Percentiles rank a stretch among this genome's conserved stretches.
Evolutionary conservation across 2,113 vertebrate genomes (phyloP).

Genomic region (Antechinus stuartii): DNA sequence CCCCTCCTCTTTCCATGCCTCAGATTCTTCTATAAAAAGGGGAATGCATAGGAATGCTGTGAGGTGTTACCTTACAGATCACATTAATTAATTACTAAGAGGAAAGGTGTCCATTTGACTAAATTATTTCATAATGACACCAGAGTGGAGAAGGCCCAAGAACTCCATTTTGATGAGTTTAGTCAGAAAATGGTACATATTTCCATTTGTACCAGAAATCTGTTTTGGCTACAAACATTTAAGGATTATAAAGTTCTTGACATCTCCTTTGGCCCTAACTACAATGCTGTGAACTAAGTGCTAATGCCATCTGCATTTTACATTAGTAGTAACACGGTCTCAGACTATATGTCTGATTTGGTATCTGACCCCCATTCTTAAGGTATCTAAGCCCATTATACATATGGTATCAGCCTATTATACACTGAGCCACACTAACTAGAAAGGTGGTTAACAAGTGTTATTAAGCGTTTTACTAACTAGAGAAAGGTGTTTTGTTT

Average conservation of each 20-base stretch:
- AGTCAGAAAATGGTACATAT: neutral
- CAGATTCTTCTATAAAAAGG: neutral
- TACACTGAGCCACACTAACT: neutral
- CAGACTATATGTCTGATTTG: neutral
- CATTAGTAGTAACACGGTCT: neutral
- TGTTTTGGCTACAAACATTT: neutral
- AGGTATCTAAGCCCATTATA: neutral
- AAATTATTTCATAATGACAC: neutral
- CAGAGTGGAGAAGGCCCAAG: slow-evolving; percentile 4
- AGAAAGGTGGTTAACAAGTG: no score
- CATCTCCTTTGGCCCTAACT: neutral
- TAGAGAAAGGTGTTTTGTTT: neutral
- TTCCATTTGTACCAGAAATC: neutral
- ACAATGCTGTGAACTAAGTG: neutral
- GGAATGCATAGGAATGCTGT: neutral
- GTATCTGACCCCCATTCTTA: neutral
- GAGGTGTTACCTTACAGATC: neutral
- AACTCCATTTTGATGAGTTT: neutral
- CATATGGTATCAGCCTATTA: neutral
- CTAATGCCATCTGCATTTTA: neutral
- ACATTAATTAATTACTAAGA: neutral
- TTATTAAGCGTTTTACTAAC: no score
- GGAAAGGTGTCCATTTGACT: neutral
- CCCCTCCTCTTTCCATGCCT: neutral
- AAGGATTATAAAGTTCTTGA: neutral